Evolutionary conservation across 2,797 vertebrate genomes (phyloP).

Genomic region (Channallabes apus): DNA sequence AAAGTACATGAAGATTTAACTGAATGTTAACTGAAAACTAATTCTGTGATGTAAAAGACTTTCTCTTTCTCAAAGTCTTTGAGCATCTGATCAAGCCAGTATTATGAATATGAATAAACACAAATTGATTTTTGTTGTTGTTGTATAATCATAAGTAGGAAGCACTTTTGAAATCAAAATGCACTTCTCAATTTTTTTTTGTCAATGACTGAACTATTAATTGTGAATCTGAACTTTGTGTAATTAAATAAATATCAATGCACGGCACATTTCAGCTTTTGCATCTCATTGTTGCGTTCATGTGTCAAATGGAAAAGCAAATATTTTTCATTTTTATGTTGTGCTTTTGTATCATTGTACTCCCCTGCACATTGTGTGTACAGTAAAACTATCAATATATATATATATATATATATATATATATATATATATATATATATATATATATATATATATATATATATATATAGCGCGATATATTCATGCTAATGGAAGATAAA

Average conservation of each 20-base stretch:
- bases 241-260: constrained; percentile 41
- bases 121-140: not conserved
- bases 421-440: too few relatives aligned
- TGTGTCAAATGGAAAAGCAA: constrained; percentile 4
- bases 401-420: too few relatives aligned
- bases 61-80: too few relatives aligned
- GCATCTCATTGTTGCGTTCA: constrained; percentile 41
- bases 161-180: not conserved
- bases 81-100: not conserved
- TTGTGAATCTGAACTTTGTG: constrained; percentile 25
- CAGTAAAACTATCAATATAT: constrained; percentile 1
- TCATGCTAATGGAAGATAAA: not conserved
- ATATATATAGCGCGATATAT: too few relatives aligned
- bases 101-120: not conserved
- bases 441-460: too few relatives aligned
- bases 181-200: not conserved
- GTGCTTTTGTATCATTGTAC: not conserved
- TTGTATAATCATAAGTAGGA: not conserved
- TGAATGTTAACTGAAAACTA: too few relatives aligned
- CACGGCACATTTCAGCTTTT: constrained; percentile 16
- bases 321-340: not conserved
- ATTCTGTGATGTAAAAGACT: not conserved
- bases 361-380: not conserved
- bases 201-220: constrained; percentile 40
- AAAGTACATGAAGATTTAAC: not conserved